Conservation (phyloP, 64 coral and sea anemone species). For the Dendronephthya gigantea region DNA sequence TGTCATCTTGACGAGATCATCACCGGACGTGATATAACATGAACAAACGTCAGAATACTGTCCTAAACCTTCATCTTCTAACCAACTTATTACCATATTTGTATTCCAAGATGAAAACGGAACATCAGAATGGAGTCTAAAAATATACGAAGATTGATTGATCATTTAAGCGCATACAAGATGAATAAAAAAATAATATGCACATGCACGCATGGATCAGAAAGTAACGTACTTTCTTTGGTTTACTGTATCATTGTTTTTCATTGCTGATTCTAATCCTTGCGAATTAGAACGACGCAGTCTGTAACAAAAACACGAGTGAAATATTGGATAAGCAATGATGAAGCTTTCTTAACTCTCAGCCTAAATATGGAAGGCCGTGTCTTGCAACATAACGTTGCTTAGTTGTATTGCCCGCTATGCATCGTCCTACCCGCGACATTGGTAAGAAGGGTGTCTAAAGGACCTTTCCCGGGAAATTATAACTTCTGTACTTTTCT, state of each 20-base stretch:
- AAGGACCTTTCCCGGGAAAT: too few relatives aligned
- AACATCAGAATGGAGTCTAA: constrained; percentile 69
- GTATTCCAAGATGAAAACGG: constrained; percentile 72
- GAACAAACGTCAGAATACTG: constrained; percentile 51
- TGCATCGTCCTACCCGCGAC: too few relatives aligned
- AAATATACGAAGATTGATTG: neutral
- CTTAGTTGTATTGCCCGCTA: too few relatives aligned
- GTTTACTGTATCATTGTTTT: neutral
- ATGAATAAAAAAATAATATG: neutral
- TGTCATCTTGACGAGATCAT: constrained; percentile 67
- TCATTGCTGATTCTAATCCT: neutral
- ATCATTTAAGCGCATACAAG: neutral
- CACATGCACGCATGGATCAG: neutral
- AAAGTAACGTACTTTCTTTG: neutral
- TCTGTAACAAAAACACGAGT: constrained; percentile 15
- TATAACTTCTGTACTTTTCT: too few relatives aligned
- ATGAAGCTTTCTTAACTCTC: too few relatives aligned
- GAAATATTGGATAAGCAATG: neutral
- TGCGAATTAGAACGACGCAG: constrained; percentile 64
- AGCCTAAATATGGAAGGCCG: too few relatives aligned
- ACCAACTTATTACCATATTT: constrained; percentile 87
- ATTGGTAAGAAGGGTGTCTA: too few relatives aligned
- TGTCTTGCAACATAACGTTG: too few relatives aligned
- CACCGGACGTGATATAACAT: constrained; percentile 47
- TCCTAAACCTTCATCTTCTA: constrained; percentile 82